A percentile compares a stretch with the other conserved stretches of the same genome.
These are phyloP conservation scores for Astyanax mexicanus DNA, from an alignment of 2,797 vertebrate species.

Conservation along the genomic window DNA sequence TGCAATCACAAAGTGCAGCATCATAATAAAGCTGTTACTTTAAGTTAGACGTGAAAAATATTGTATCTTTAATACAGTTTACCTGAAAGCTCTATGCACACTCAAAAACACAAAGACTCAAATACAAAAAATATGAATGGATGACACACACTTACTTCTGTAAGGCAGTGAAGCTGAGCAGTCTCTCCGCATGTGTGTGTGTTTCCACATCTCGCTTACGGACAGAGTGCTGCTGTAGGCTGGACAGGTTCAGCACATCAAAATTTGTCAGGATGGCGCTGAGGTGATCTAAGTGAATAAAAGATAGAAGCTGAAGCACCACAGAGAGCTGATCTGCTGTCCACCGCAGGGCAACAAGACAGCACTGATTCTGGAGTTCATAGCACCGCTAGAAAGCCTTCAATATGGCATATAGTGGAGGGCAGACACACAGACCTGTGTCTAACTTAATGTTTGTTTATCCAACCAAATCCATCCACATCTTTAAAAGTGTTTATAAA, in stretches of 20 bases:
- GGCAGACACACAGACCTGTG: background rate
- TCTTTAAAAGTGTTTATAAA: too few relatives aligned
- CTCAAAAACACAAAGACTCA: background rate
- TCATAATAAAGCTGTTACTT: too few relatives aligned
- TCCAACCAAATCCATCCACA: too few relatives aligned
- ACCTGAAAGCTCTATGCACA: background rate
- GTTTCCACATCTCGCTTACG: constrained; percentile 85
- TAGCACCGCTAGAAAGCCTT: background rate
- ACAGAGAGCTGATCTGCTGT: background rate
- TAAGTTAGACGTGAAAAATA: too few relatives aligned
- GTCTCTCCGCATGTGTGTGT: constrained; percentile 85
- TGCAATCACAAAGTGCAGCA: too few relatives aligned
- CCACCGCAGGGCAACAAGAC: background rate
- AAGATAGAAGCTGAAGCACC: background rate
- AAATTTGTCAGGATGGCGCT: constrained; percentile 87
- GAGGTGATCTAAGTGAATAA: constrained; percentile 70
- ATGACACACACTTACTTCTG: constrained; percentile 77
- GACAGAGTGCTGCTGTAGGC: constrained; percentile 88
- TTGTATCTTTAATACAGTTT: too few relatives aligned
- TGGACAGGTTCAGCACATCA: constrained; percentile 86
- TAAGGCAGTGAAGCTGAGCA: constrained; percentile 89
- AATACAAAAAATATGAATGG: background rate
- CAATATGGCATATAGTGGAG: background rate
- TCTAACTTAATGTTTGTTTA: background rate
- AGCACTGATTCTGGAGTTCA: background rate